phyloP scores from a whole-genome alignment of 2,888 invertebrate species.

The Trissoscelio sp. region DNA sequence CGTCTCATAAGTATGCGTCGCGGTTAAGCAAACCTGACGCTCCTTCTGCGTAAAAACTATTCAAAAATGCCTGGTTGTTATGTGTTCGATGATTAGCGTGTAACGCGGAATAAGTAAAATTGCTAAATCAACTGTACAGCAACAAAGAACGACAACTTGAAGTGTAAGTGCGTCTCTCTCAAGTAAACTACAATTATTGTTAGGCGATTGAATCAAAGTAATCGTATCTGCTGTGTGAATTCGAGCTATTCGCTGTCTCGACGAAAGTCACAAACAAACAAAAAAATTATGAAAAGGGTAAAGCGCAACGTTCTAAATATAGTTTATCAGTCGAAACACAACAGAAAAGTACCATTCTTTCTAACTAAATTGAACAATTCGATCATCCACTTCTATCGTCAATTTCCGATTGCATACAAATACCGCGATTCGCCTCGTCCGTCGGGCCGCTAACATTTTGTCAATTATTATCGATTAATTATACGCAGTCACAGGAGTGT shows the following conservation, averaged over 20 bases:
- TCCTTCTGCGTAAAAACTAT: slow-evolving; percentile 59
- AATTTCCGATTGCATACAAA: not conserved
- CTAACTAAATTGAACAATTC: not conserved
- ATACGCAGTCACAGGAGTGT: slow-evolving; percentile 2
- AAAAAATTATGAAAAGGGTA: no score
- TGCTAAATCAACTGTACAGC: slow-evolving; percentile 73
- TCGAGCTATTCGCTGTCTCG: not conserved
- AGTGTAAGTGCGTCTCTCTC: slow-evolving; percentile 52
- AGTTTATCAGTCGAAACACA: not conserved
- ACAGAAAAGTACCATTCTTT: not conserved
- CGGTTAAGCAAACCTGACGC: slow-evolving; percentile 30
- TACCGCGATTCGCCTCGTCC: slow-evolving; percentile 46
- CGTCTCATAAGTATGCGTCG: slow-evolving; percentile 38
- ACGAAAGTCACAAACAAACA: no score
- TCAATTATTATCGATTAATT: slow-evolving; percentile 24
- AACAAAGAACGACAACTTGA: slow-evolving; percentile 70
- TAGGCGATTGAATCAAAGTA: slow-evolving; percentile 24
- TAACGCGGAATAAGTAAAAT: slow-evolving; percentile 72
- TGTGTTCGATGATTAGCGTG: slow-evolving; percentile 58
- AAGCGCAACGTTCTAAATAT: no score
- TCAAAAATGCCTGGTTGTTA: slow-evolving; percentile 45
- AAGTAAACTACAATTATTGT: slow-evolving; percentile 29
- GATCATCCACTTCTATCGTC: not conserved
- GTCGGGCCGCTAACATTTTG: slow-evolving; percentile 21
- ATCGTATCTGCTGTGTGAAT: not conserved